phyloP scores from a whole-genome alignment of 2,888 invertebrate genomes.

The Norana najaformis region DNA sequence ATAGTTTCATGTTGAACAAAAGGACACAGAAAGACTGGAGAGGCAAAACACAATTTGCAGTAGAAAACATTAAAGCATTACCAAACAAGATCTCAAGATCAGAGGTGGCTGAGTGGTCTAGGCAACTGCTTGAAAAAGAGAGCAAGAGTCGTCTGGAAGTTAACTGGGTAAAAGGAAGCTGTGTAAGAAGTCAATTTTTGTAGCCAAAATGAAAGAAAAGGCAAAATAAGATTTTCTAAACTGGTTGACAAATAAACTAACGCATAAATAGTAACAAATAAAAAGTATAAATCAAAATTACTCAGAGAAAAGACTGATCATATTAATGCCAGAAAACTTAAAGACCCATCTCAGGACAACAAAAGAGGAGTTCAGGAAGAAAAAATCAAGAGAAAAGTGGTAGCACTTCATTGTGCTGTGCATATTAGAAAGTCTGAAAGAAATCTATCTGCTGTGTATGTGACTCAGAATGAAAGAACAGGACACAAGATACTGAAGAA shows the following conservation, averaged over 20 bases:
- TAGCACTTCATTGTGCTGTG: neutral
- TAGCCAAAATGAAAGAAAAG: neutral
- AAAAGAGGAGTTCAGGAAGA: neutral
- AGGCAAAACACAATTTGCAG: neutral
- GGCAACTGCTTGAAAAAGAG: neutral
- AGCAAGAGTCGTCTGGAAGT: neutral
- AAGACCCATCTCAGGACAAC: neutral
- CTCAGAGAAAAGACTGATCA: neutral
- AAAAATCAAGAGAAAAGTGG: neutral
- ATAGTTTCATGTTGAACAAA: neutral
- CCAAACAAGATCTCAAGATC: neutral
- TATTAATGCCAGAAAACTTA: neutral
- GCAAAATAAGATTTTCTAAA: neutral
- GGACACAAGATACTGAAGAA: no score
- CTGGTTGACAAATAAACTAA: neutral
- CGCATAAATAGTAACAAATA: neutral
- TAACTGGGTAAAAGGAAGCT: neutral
- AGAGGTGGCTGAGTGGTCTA: neutral
- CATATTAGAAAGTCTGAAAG: neutral
- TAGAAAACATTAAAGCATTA: neutral
- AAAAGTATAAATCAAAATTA: neutral
- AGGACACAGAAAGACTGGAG: neutral
- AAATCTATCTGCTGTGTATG: neutral
- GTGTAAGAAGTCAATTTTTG: neutral
- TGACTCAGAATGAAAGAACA: neutral